Percentiles rank a stretch among this genome's conserved stretches.
phyloP scores from a whole-genome alignment of 2,888 invertebrate genomes.

The Ennomos erosarius region DNA sequence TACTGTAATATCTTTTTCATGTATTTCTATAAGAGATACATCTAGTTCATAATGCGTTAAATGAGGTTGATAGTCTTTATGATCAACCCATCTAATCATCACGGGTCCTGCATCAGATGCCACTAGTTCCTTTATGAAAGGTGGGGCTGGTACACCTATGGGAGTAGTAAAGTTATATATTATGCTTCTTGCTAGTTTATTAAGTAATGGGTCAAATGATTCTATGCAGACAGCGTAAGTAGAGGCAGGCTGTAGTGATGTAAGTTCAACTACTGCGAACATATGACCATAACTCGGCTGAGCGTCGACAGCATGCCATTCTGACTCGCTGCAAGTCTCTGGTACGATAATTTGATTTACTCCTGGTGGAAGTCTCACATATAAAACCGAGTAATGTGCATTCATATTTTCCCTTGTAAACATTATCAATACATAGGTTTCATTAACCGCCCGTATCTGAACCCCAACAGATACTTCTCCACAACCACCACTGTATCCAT shows the following conservation, averaged over 20 bases:
- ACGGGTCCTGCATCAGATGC: conserved; percentile 59
- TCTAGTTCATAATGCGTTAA: conserved; percentile 70
- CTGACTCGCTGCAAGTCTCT: conserved; percentile 71
- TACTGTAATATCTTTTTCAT: conserved; percentile 47
- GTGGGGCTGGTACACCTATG: conserved; percentile 71
- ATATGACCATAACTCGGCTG: conserved; percentile 44
- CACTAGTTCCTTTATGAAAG: conserved; percentile 69
- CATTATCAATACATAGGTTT: conserved; percentile 61
- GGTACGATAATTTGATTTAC: conserved; percentile 57
- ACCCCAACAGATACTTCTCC: conserved; percentile 58
- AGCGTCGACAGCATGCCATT: conserved; percentile 66
- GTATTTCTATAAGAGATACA: conserved; percentile 63
- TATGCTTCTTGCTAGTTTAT: conserved; percentile 59
- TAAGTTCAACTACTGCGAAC: conserved; percentile 50
- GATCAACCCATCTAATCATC: conserved; percentile 71
- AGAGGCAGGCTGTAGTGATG: conserved; percentile 66
- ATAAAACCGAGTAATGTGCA: conserved; percentile 66
- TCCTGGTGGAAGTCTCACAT: conserved; percentile 61
- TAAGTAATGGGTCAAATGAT: conserved; percentile 56
- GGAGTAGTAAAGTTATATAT: conserved; percentile 68
- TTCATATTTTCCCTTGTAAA: conserved; percentile 55
- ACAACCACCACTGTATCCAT: conserved; percentile 71
- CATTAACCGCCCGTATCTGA: conserved; percentile 55
- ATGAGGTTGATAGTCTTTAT: conserved; percentile 62
- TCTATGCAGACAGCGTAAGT: conserved; percentile 73